Evolutionary conservation across 2,797 vertebrate species (phyloP), one percentile per base, ranked within the genome.

Genomic region (Buceros bicornis): DNA sequence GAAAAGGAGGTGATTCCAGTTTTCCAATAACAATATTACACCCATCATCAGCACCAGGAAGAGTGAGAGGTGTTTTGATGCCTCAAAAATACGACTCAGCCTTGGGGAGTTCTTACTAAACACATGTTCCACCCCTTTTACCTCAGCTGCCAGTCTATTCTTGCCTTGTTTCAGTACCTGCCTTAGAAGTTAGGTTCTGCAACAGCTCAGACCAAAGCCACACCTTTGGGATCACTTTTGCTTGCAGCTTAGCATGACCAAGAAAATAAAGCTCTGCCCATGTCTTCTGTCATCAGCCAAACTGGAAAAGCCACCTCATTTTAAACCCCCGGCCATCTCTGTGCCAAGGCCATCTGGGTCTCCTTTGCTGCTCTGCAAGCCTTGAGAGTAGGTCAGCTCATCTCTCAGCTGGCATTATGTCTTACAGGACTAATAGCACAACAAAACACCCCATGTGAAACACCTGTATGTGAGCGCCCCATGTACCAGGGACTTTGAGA

Each of bases 381-480:
- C 51, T 45, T 4, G 9, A 62, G 66, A 84, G 51, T 56, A 65
- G 35, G 21, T 48, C 43, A 8, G 28, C 9, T 45, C 18, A 4
- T 29, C 42, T 74, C 89, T 24, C 35, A 31, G 25, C 2, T 69
- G 54, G 29, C 42, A 20, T 8, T 13, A 22, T 0, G 2, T 62
- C 48, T 56, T 28, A n/a, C 16, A 26, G 54, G 65, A 54, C 8
- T 19, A 50, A 69, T 2, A 31, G 31, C 69, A 14, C 61, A 47
- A 24, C 16, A 81, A 79, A 90, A 72, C 25, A 22, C 11, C 19
- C 20, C 8, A 16, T 1, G 16, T 14, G 26, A 91, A 66, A 56
- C 0, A 3, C 1, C 10, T 1, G 0, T 4, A 33, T 2, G 6
- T 10, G 18, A 65, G 45, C 0, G 7, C 53, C 82, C 73, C 35